Percentiles rank a stretch among this genome's conserved stretches.
Conservation (phyloP, 92 coral and sea anemone genomes). For the Blastomussa wellsi region DNA sequence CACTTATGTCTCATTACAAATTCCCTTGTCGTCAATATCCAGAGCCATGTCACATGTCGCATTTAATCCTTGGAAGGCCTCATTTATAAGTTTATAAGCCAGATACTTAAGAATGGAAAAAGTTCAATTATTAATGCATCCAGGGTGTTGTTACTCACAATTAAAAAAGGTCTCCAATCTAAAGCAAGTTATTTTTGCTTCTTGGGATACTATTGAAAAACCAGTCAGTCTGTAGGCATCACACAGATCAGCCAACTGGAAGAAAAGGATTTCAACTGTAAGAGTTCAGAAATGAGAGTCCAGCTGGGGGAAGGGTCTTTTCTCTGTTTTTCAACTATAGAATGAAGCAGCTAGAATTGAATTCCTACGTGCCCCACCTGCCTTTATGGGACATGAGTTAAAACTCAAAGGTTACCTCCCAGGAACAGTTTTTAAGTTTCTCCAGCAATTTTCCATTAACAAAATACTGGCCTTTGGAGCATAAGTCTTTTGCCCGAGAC, state of each 20-base stretch:
- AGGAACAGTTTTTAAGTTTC: neutral
- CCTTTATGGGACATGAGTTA: neutral
- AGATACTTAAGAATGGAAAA: neutral
- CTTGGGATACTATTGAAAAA: constrained; percentile 62
- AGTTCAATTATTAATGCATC: neutral
- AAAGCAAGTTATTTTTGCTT: constrained; percentile 51
- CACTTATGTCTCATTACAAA: no score
- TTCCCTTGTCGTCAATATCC: no score
- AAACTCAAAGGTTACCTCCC: neutral
- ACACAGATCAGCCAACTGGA: constrained; percentile 57
- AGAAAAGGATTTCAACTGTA: neutral
- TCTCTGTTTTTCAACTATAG: neutral
- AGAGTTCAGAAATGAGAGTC: neutral
- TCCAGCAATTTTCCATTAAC: neutral
- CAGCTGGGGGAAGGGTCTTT: no score
- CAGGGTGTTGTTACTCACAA: constrained; percentile 37
- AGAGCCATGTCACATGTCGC: no score
- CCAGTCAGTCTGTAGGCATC: constrained; percentile 67
- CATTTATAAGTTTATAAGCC: neutral
- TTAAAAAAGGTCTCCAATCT: constrained; percentile 66
- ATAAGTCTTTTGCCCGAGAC: no score
- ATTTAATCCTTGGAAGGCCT: no score
- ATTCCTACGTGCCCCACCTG: neutral
- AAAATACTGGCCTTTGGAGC: no score
- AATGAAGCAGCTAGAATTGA: neutral